phyloP scores from a whole-genome alignment of 1,140 invertebrate genomes.

The Rhagoletis pomonella region DNA sequence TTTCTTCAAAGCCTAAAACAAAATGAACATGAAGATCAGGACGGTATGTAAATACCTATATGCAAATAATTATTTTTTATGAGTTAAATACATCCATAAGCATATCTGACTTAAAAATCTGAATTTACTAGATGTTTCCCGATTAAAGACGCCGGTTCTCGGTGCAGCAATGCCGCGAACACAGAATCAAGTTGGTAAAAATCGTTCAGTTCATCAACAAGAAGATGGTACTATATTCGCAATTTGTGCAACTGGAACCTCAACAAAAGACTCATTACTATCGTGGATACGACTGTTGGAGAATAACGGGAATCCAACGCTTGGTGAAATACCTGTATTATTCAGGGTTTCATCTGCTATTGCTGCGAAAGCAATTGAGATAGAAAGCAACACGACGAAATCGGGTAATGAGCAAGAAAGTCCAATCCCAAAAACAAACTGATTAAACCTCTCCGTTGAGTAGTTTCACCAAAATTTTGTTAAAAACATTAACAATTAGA shows the following conservation, averaged over 20 bases:
- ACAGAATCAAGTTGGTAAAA: slow-evolving; percentile 72
- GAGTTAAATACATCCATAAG: not conserved
- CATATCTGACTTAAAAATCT: not conserved
- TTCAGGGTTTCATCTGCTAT: slow-evolving; percentile 79
- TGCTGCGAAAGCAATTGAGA: slow-evolving; percentile 59
- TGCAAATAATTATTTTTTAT: not conserved
- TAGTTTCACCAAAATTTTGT: no score
- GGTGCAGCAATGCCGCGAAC: slow-evolving; percentile 63
- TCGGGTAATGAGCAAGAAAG: not conserved
- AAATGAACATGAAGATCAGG: slow-evolving; percentile 66
- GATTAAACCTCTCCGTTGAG: no score
- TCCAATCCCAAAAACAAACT: no score
- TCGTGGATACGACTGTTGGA: slow-evolving; percentile 95
- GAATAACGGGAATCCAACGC: slow-evolving; percentile 82
- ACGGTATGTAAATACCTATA: slow-evolving; percentile 76
- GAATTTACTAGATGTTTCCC: slow-evolving; percentile 80
- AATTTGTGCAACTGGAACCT: slow-evolving; percentile 91
- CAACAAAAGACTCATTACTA: slow-evolving; percentile 89
- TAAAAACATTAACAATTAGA: no score
- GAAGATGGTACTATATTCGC: slow-evolving; percentile 93
- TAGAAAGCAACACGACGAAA: slow-evolving; percentile 34
- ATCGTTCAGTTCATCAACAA: slow-evolving; percentile 90
- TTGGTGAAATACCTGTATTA: slow-evolving; percentile 86
- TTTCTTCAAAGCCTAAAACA: slow-evolving; percentile 62
- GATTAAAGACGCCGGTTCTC: slow-evolving; percentile 79